Percentiles rank a stretch among this genome's conserved stretches.
Conservation (phyloP, 1,140 invertebrate genomes). For the Atta colombica region DNA sequence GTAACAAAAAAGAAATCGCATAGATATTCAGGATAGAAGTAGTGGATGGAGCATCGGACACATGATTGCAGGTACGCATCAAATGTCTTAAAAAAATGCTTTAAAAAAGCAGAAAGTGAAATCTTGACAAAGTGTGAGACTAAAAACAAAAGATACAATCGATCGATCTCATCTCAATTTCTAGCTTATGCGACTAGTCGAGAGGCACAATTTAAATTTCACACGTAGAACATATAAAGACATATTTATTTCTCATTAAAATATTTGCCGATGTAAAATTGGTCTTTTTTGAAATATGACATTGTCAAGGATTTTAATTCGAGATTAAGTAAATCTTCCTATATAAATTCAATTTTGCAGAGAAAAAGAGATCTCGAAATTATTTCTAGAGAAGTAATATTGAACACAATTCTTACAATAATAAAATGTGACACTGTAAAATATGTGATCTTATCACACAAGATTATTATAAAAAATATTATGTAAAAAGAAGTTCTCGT, state of each 20-base stretch:
- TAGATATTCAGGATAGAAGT: background rate
- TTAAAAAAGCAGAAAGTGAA: constrained; percentile 49
- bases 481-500: background rate
- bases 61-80: constrained; percentile 36
- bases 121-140: constrained; percentile 32
- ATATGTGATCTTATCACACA: background rate
- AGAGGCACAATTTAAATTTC: constrained; percentile 9
- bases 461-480: background rate
- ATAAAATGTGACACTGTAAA: background rate
- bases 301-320: constrained; percentile 5
- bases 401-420: background rate
- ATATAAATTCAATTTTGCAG: constrained; percentile 2
- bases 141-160: constrained; percentile 35
- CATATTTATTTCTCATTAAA: constrained; percentile 1
- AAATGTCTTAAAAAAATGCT: constrained; percentile 42
- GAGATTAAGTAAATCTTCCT: constrained; percentile 9
- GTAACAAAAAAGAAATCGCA: background rate
- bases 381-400: background rate
- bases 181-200: background rate
- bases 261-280: background rate
- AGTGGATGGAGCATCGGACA: background rate
- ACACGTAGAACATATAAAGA: background rate
- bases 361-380: background rate
- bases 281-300: background rate
- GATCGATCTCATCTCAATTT: constrained; percentile 32